These are phyloP conservation scores for Drosophila phalerata DNA, from an alignment of 2,888 invertebrate species.

Conservation along the genomic window DNA sequence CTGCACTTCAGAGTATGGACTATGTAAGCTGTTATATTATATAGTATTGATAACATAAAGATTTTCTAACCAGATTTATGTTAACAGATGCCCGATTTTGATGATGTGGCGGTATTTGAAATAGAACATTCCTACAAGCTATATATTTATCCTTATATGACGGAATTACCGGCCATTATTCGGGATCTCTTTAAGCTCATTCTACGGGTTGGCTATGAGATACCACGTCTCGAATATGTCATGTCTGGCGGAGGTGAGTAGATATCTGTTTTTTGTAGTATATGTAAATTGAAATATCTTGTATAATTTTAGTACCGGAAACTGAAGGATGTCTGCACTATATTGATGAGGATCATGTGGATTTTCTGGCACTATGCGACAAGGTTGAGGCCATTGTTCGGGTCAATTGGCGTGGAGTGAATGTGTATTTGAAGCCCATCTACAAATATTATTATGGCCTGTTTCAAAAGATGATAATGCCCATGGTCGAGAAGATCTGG, in stretches of 20 bases:
- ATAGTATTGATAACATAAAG: too few relatives aligned
- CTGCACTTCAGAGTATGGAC: conserved; percentile 32
- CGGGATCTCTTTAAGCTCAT: conserved; percentile 82
- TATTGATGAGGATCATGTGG: conserved; percentile 82
- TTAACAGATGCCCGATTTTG: conserved; percentile 66
- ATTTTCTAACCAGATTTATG: neutral
- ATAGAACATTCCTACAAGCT: conserved; percentile 81
- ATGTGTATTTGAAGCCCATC: conserved; percentile 84
- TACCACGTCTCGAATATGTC: conserved; percentile 84
- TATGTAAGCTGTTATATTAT: conserved; percentile 31
- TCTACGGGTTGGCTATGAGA: conserved; percentile 84
- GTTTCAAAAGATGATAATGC: conserved; percentile 81
- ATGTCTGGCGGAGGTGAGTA: conserved; percentile 83
- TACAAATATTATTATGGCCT: conserved; percentile 85
- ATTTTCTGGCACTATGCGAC: conserved; percentile 82
- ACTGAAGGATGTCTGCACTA: conserved; percentile 79
- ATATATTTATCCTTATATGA: conserved; percentile 84
- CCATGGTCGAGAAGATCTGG: conserved; percentile 84
- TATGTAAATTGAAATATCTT: neutral
- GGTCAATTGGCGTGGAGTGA: conserved; percentile 83
- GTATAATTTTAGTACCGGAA: conserved; percentile 64
- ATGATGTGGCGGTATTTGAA: conserved; percentile 76
- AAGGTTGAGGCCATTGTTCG: conserved; percentile 81
- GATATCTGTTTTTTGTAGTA: neutral
- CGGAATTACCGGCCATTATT: conserved; percentile 82